Evolutionary conservation across 30 jellyfish, hydroid and myxozoan species (phyloP).

Genomic region (Morbakka virulenta): DNA sequence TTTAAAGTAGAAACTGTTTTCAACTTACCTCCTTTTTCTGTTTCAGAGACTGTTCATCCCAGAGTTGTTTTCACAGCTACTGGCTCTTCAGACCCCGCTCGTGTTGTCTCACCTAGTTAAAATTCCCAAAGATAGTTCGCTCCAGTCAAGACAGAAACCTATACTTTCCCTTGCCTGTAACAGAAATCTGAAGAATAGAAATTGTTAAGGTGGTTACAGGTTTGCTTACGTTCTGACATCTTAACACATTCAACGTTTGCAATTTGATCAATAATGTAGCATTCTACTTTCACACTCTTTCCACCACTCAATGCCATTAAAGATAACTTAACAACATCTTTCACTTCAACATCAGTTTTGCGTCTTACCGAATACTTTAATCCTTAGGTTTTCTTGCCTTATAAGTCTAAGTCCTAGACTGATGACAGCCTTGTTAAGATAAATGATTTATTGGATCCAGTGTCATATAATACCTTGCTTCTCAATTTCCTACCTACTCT

Average conservation of each 20-base stretch:
- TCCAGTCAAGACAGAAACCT: neutral
- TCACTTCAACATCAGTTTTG: neutral
- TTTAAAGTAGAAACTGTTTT: no score
- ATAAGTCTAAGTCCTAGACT: neutral
- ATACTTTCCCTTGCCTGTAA: neutral
- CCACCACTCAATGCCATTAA: neutral
- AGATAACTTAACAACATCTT: conserved; percentile 2
- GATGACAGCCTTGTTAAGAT: conserved; percentile 20
- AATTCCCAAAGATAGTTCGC: no score
- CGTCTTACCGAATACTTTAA: neutral
- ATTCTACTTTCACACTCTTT: neutral
- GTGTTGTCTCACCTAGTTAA: no score
- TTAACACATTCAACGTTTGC: neutral
- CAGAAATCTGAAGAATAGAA: conserved; percentile 10
- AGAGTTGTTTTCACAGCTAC: no score
- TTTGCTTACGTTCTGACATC: neutral
- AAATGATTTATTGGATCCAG: neutral
- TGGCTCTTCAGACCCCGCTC: no score
- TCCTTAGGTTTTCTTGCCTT: neutral
- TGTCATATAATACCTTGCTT: no score
- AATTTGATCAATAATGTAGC: neutral
- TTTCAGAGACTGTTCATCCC: conserved; percentile 9
- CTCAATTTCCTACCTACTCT: no score
- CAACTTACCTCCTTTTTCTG: neutral
- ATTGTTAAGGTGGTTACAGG: no score